Conservation (phyloP, 2,888 invertebrate genomes). For the Hirtodrosophila trivittata region DNA sequence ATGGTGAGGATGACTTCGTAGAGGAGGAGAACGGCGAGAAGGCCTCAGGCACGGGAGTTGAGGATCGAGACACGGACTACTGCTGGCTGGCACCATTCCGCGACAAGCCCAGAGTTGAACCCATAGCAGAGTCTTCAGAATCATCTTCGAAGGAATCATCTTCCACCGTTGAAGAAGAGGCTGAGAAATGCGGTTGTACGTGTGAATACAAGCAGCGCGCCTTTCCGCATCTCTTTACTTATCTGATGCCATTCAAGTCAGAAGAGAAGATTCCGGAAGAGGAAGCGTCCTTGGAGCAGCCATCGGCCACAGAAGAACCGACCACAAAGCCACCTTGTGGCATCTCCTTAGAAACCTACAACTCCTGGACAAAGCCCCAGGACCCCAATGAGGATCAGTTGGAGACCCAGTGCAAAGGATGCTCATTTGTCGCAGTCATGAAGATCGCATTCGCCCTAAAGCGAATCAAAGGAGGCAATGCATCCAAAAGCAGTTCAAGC, state of each 20-base stretch:
- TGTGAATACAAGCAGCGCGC: conserved; percentile 47
- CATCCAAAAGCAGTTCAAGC: too few species aligned
- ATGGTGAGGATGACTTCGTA: conserved; percentile 16
- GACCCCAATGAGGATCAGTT: neutral
- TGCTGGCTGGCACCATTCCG: conserved; percentile 64
- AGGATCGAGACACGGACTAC: conserved; percentile 63
- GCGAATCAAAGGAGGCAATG: too few species aligned
- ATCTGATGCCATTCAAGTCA: conserved; percentile 44
- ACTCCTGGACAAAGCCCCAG: conserved; percentile 47
- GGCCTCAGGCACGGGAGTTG: conserved; percentile 49
- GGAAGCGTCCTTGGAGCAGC: neutral
- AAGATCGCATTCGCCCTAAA: too few species aligned
- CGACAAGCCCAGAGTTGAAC: conserved; percentile 16
- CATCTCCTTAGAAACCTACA: conserved; percentile 40
- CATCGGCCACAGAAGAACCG: neutral
- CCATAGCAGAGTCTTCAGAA: neutral
- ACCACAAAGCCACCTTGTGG: conserved; percentile 43
- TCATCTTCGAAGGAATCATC: too few species aligned
- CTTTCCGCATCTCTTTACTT: conserved; percentile 57
- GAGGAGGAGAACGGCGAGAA: conserved; percentile 57
- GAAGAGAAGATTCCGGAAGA: too few species aligned
- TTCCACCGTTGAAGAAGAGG: neutral
- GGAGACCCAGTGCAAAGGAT: too few species aligned
- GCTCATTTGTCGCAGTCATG: too few species aligned
- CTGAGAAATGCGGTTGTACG: conserved; percentile 46